These are phyloP conservation scores for Epinephelus cyanopodus DNA, from an alignment of 2,113 vertebrate species.

Conservation along the genomic window DNA sequence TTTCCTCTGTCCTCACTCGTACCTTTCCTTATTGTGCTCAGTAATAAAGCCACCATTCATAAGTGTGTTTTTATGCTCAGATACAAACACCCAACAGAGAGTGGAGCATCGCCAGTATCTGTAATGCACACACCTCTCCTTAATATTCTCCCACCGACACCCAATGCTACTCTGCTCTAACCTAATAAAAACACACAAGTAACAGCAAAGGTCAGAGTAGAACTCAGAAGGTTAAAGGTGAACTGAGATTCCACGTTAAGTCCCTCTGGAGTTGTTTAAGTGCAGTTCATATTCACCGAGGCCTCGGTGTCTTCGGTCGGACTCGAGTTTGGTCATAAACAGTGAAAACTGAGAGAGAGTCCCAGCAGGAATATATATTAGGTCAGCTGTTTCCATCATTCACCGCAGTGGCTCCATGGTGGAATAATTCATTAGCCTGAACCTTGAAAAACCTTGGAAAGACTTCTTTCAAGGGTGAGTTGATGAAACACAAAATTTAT, in stretches of 20 bases:
- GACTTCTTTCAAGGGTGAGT: slow-evolving; percentile 32
- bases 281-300: not conserved
- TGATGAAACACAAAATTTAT: slow-evolving; percentile 48
- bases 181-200: slow-evolving; percentile 17
- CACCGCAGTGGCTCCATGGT: slow-evolving; percentile 34
- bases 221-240: slow-evolving; percentile 4
- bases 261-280: slow-evolving; percentile 4
- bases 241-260: not conserved
- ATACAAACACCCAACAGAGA: not conserved
- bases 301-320: not conserved
- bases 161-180: not conserved
- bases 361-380: slow-evolving; percentile 57
- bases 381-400: slow-evolving; percentile 57
- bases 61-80: not conserved
- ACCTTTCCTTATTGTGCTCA: not conserved
- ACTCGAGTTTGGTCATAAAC: slow-evolving; percentile 39
- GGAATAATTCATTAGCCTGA: slow-evolving; percentile 46
- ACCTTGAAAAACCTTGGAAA: slow-evolving; percentile 20
- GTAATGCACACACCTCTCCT: not conserved
- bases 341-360: slow-evolving; percentile 16
- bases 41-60: not conserved
- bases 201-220: not conserved
- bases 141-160: not conserved
- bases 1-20: not conserved
- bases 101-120: not conserved